These are phyloP conservation scores for Daubentonia madagascariensis DNA, from an alignment of 2,113 vertebrate species.

Conservation along the genomic window DNA sequence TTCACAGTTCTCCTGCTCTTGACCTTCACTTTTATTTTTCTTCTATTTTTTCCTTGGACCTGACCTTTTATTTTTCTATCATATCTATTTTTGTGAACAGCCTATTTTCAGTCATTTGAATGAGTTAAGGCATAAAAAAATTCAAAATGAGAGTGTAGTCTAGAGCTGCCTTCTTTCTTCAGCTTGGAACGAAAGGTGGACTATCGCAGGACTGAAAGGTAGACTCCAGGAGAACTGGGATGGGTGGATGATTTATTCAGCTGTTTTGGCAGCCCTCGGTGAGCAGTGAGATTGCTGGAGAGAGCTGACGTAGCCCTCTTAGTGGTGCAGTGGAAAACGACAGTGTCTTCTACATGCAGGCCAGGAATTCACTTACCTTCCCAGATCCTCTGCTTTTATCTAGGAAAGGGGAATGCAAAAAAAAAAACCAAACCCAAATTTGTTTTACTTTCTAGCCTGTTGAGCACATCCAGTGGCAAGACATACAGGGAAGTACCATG, in stretches of 20 bases:
- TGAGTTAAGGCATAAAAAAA: neutral
- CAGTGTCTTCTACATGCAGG: neutral
- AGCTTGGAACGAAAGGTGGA: neutral
- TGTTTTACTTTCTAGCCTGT: neutral
- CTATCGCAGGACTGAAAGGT: neutral
- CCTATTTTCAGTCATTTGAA: neutral
- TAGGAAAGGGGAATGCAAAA: neutral
- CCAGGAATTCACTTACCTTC: neutral
- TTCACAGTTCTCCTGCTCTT: neutral
- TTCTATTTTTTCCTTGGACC: neutral
- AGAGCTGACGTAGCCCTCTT: neutral
- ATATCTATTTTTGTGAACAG: slow-evolving; percentile 17
- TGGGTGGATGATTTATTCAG: neutral
- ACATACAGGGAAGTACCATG: neutral
- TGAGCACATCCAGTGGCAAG: neutral
- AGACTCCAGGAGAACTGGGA: neutral
- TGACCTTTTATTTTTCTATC: slow-evolving; percentile 14
- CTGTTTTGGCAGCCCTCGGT: neutral
- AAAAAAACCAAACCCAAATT: neutral
- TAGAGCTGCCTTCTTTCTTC: neutral
- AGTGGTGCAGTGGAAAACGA: neutral
- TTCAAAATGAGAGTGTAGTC: neutral
- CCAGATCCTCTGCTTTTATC: neutral
- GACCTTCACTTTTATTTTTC: slow-evolving; percentile 39
- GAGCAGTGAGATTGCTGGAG: neutral